Evolutionary conservation across 2,888 invertebrate genomes (phyloP).

Genomic region (Lepidocyrtinus sp.): DNA sequence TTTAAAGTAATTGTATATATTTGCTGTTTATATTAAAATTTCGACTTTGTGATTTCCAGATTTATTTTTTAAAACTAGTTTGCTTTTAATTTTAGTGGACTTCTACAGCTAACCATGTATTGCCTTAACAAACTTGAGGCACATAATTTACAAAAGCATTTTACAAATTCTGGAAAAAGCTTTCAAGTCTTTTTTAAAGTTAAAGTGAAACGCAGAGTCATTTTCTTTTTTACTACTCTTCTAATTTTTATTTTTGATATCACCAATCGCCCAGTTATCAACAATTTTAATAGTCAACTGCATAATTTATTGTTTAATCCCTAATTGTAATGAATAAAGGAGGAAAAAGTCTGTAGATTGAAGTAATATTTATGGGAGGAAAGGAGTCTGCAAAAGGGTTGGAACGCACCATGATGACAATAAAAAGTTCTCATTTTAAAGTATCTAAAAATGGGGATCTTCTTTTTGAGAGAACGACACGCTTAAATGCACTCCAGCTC

Average conservation of each 20-base stretch:
- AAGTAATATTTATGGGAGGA: background rate
- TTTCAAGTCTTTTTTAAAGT: no score
- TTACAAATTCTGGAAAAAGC: no score
- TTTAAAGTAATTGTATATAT: no score
- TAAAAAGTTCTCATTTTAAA: slow-evolving; percentile 43
- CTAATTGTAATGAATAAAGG: slow-evolving; percentile 6
- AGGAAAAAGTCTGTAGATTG: background rate
- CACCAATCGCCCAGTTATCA: background rate
- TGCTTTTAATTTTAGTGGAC: no score
- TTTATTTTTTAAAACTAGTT: no score
- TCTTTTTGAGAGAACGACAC: slow-evolving; percentile 1
- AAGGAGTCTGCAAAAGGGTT: slow-evolving; percentile 4
- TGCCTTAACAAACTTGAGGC: no score
- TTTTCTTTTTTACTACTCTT: background rate
- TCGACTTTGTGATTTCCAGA: no score
- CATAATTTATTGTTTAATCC: slow-evolving; percentile 11
- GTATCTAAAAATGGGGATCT: background rate
- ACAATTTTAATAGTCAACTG: slow-evolving; percentile 11
- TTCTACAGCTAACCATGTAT: no score
- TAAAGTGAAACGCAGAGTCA: no score
- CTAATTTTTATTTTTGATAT: background rate
- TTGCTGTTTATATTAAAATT: no score
- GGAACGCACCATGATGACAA: slow-evolving; percentile 35
- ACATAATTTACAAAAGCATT: no score
- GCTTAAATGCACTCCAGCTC: background rate